These are phyloP conservation scores for Brachyptera risi DNA, from an alignment of 2,888 invertebrate genomes.

Conservation along the genomic window DNA sequence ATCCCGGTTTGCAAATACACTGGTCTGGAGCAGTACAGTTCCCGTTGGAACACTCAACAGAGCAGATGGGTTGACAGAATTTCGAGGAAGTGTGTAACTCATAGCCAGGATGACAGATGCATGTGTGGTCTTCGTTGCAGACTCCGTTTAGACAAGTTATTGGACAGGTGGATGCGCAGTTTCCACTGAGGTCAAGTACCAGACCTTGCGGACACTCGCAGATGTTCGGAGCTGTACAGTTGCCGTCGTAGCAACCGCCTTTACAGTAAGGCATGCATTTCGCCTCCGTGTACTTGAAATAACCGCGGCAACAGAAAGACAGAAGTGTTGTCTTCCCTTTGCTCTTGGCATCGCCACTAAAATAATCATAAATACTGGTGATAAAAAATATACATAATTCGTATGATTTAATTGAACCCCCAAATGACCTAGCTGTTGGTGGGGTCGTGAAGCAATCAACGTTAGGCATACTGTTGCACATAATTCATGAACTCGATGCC, in stretches of 20 bases:
- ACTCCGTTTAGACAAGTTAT: slow-evolving; percentile 63
- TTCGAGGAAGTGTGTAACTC: slow-evolving; percentile 41
- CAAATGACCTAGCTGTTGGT: too few relatives aligned
- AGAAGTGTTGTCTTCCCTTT: not conserved
- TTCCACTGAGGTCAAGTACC: slow-evolving; percentile 50
- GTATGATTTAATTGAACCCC: too few relatives aligned
- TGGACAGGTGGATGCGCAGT: slow-evolving; percentile 63
- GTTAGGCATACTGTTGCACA: too few relatives aligned
- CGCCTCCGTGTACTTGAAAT: slow-evolving; percentile 59
- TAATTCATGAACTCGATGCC: too few relatives aligned
- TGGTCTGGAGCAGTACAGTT: slow-evolving; percentile 53
- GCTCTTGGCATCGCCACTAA: not conserved
- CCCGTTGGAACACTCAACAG: slow-evolving; percentile 51
- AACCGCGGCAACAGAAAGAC: slow-evolving; percentile 65
- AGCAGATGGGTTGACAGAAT: slow-evolving; percentile 44
- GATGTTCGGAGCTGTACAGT: slow-evolving; percentile 51
- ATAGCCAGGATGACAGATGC: slow-evolving; percentile 60
- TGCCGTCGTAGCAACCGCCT: slow-evolving; percentile 45
- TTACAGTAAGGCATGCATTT: slow-evolving; percentile 26
- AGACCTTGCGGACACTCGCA: slow-evolving; percentile 62
- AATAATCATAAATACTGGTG: too few relatives aligned
- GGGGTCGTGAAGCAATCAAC: too few relatives aligned
- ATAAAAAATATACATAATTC: too few relatives aligned
- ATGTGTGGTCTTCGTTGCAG: slow-evolving; percentile 56
- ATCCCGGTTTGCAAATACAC: slow-evolving; percentile 56